Conservation (phyloP, 2,888 invertebrate species). For the Campoplex capitator region DNA sequence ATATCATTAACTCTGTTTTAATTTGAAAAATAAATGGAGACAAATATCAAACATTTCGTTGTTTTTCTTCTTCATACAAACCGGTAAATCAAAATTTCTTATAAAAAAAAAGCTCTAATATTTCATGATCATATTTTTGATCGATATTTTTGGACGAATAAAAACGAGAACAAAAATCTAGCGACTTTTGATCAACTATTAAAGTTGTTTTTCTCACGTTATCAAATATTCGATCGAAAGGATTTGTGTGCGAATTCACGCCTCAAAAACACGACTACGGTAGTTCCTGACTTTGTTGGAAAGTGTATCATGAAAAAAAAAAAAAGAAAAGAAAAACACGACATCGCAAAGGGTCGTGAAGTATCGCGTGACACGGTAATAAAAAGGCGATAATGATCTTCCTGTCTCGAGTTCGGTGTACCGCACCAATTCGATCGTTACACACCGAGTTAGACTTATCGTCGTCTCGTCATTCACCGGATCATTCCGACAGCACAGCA, state of each 20-base stretch:
- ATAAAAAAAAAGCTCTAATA: too few relatives aligned
- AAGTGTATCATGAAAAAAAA: slow-evolving; percentile 6
- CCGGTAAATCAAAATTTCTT: too few relatives aligned
- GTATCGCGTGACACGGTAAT: slow-evolving; percentile 55
- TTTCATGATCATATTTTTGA: too few relatives aligned
- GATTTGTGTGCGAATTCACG: slow-evolving; percentile 45
- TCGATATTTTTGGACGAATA: neutral
- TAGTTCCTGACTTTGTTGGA: neutral
- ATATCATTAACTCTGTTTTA: too few relatives aligned
- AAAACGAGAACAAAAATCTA: neutral
- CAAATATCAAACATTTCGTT: too few relatives aligned
- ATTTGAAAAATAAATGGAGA: too few relatives aligned
- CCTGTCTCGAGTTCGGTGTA: slow-evolving; percentile 35
- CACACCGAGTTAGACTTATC: slow-evolving; percentile 41
- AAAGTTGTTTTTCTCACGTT: neutral
- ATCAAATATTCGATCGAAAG: slow-evolving; percentile 18
- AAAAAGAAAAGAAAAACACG: neutral
- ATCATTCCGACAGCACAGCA: neutral
- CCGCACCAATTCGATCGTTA: slow-evolving; percentile 49
- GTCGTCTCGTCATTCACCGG: slow-evolving; percentile 26
- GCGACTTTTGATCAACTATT: too few relatives aligned
- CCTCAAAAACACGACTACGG: slow-evolving; percentile 9
- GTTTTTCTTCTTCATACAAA: too few relatives aligned
- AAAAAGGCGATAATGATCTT: slow-evolving; percentile 54
- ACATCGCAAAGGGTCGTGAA: slow-evolving; percentile 9